A percentile compares a stretch with the other conserved stretches of the same genome.
Conservation (phyloP, 2,113 vertebrate species). For the Danio rerio region GRCz12tu NC_133184.1:10658001-10658500, state of each 20-base stretch:
- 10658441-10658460: slow-evolving; percentile 50
- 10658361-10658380: slow-evolving; percentile 22
- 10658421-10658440: not conserved
- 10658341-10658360: slow-evolving; percentile 42
- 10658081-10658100: not conserved
- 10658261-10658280: slow-evolving; percentile 28
- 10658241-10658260: not conserved
- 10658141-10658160: not conserved
- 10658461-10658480: slow-evolving; percentile 56
- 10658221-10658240: slow-evolving; percentile 9
- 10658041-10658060: not conserved
- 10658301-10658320: slow-evolving; percentile 22
- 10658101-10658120: not conserved
- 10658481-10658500: slow-evolving; percentile 54
- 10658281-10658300: slow-evolving; percentile 17
- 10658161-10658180: not conserved
- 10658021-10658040: not conserved
- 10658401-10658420: slow-evolving; percentile 7
- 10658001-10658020: not conserved
- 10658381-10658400: slow-evolving; percentile 4
- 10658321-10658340: slow-evolving; percentile 38
- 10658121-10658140: not conserved
- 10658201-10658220: not conserved
- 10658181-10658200: not conserved
- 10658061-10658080: not conserved